phyloP scores from a whole-genome alignment of 1,140 invertebrate species.

The Orius insidiosus region DNA sequence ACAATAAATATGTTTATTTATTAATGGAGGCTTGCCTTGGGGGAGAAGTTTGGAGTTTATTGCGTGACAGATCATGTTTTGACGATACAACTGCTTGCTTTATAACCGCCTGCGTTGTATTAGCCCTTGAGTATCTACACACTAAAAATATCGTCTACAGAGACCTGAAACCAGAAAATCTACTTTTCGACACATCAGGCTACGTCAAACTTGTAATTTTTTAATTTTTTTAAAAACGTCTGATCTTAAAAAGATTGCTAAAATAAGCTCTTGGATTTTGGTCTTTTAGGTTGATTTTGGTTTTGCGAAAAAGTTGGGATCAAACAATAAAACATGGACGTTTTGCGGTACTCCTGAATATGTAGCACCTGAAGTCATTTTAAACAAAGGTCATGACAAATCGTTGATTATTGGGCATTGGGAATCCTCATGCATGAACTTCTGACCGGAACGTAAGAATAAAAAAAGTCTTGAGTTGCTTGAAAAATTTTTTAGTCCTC shows the following conservation, averaged over 20 bases:
- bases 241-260: too few relatives aligned
- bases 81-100: constrained; percentile 45
- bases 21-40: constrained; percentile 91
- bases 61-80: constrained; percentile 60
- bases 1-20: constrained; percentile 91
- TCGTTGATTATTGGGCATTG: constrained; percentile 86
- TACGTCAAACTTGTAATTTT: constrained; percentile 32
- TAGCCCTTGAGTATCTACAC: constrained; percentile 6
- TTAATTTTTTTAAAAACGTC: too few relatives aligned
- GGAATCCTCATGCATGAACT: constrained; percentile 87
- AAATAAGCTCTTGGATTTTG: too few relatives aligned
- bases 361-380: constrained; percentile 82
- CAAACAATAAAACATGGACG: constrained; percentile 75
- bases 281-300: constrained; percentile 38
- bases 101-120: neutral
- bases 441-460: constrained; percentile 44
- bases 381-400: constrained; percentile 82
- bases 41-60: constrained; percentile 91
- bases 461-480: too few relatives aligned
- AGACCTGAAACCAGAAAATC: constrained; percentile 12
- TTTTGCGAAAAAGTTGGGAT: constrained; percentile 2
- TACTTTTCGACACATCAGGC: constrained; percentile 32
- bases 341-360: constrained; percentile 93
- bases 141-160: constrained; percentile 4
- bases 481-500: constrained; percentile 43